These are phyloP conservation scores for Syngnathus floridae DNA, from an alignment of 2,113 vertebrate genomes.

Conservation along the genomic window DNA sequence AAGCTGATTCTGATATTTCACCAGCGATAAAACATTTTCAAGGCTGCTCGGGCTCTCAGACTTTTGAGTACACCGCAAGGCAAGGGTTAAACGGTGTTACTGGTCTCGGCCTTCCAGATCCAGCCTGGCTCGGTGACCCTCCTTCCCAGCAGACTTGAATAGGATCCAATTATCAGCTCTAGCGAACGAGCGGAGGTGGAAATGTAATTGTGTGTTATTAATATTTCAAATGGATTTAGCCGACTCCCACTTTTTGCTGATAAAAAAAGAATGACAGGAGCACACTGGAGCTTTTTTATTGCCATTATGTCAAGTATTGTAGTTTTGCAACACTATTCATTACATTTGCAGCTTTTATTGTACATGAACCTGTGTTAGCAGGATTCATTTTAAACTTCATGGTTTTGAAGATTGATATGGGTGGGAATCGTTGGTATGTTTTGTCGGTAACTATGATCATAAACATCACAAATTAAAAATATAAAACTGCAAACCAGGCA, in stretches of 20 bases:
- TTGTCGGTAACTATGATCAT: not conserved
- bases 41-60: not conserved
- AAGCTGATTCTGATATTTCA: not conserved
- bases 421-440: not conserved
- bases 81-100: slow-evolving; percentile 5
- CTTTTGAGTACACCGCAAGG: not conserved
- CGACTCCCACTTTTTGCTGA: slow-evolving; percentile 15
- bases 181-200: not conserved
- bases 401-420: not conserved
- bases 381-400: not conserved
- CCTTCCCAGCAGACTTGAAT: not conserved
- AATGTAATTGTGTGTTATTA: slow-evolving; percentile 10
- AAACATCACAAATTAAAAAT: no score
- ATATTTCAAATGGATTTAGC: slow-evolving; percentile 24
- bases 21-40: not conserved
- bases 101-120: not conserved
- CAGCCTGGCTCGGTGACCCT: not conserved
- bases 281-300: not conserved
- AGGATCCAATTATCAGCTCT: slow-evolving; percentile 1
- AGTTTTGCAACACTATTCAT: slow-evolving; percentile 8
- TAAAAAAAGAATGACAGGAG: slow-evolving; percentile 5
- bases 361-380: slow-evolving; percentile 2
- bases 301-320: slow-evolving; percentile 3
- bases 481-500: no score
- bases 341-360: not conserved